These are phyloP conservation scores for Meganola albula DNA, from an alignment of 2,888 invertebrate species.

Conservation along the genomic window DNA sequence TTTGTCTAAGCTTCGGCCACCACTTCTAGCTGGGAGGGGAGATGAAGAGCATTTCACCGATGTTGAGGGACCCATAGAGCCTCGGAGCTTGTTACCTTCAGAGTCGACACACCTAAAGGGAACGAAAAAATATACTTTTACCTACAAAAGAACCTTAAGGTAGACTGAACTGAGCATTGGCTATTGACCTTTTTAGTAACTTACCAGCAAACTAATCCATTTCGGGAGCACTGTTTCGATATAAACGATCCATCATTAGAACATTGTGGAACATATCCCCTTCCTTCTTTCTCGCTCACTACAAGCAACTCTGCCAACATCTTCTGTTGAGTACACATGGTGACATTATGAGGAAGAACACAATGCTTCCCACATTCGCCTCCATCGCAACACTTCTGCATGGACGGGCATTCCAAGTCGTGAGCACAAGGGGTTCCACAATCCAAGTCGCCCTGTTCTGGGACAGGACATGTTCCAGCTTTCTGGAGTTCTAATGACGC, in stretches of 20 bases:
- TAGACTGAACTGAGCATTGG: background rate
- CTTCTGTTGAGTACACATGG: conserved; percentile 87
- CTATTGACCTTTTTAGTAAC: conserved; percentile 11
- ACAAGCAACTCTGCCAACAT: conserved; percentile 86
- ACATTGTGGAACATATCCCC: conserved; percentile 91
- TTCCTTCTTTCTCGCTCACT: conserved; percentile 86
- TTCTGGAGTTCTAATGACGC: conserved; percentile 86
- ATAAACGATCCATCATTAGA: conserved; percentile 83
- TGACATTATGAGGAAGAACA: conserved; percentile 84
- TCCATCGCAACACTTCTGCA: conserved; percentile 89
- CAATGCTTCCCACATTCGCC: conserved; percentile 86
- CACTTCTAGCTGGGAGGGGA: conserved; percentile 50
- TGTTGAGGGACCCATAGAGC: conserved; percentile 87
- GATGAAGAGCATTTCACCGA: conserved; percentile 79
- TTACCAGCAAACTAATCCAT: conserved; percentile 90
- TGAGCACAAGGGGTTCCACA: conserved; percentile 85
- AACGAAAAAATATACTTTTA: no score
- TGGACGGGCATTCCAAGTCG: conserved; percentile 88
- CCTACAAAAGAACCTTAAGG: no score
- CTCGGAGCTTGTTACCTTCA: conserved; percentile 85
- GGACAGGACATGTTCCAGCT: conserved; percentile 85
- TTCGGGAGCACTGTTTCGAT: conserved; percentile 87
- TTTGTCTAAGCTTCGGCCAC: conserved; percentile 71
- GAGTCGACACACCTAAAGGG: conserved; percentile 83
- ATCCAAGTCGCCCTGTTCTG: conserved; percentile 52